Conservation (phyloP, 2,113 vertebrate species). For the Mesitornis unicolor region DNA sequence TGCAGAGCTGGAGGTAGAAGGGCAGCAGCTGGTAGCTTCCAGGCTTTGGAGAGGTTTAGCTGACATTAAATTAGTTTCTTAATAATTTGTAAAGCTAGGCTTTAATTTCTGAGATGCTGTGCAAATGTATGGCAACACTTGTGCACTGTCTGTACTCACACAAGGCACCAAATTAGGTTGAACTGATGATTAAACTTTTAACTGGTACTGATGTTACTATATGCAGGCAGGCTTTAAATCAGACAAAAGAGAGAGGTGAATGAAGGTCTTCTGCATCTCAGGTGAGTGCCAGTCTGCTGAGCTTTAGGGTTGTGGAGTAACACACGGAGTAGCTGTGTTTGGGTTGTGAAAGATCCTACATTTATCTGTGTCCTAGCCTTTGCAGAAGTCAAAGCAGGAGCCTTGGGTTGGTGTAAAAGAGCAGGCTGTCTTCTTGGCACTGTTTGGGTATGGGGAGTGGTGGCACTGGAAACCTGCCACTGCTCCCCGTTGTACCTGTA, state of each 20-base stretch:
- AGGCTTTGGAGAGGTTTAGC: neutral
- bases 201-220: neutral
- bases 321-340: neutral
- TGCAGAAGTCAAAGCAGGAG: neutral
- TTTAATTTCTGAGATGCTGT: neutral
- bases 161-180: neutral
- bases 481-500: neutral
- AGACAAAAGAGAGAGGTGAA: neutral
- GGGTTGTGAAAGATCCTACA: rapidly evolving
- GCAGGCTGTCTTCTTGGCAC: neutral
- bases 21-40: neutral
- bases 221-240: neutral
- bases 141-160: neutral
- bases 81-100: neutral
- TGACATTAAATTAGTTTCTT: neutral
- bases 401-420: neutral
- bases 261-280: neutral
- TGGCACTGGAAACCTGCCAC: neutral
- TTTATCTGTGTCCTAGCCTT: neutral
- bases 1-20: neutral
- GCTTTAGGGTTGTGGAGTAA: neutral
- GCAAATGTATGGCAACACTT: neutral
- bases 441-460: too few species aligned
- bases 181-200: neutral
- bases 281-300: neutral